These are phyloP conservation scores for Sceloporus tristichus DNA, from an alignment of 2,113 vertebrate species.

Conservation along the genomic window DNA sequence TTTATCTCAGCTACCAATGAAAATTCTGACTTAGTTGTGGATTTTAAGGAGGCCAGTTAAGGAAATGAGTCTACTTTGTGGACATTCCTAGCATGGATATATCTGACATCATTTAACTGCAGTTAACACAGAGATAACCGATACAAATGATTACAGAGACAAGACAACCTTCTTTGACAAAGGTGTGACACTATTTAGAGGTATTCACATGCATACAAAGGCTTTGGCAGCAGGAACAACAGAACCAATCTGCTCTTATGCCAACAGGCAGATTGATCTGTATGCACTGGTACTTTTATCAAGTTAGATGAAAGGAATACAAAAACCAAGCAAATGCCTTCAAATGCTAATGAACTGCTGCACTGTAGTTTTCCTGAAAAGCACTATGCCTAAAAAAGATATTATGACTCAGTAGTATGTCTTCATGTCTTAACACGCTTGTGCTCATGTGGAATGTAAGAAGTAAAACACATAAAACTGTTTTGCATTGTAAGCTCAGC, in stretches of 20 bases:
- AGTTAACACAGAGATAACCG: conserved; percentile 1
- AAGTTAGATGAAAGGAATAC: conserved; percentile 27
- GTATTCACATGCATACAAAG: not conserved
- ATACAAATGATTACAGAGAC: conserved; percentile 31
- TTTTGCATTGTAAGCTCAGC: too few relatives aligned
- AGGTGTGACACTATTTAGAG: not conserved
- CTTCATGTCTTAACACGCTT: not conserved
- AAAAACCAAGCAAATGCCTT: conserved; percentile 9
- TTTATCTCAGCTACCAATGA: too few relatives aligned
- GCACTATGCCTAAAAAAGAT: conserved; percentile 26
- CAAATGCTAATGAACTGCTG: conserved; percentile 18
- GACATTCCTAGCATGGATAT: conserved; percentile 14
- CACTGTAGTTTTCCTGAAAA: conserved; percentile 24
- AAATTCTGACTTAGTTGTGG: too few relatives aligned
- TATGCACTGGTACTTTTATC: conserved; percentile 26
- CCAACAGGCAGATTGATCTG: conserved; percentile 2
- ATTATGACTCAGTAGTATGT: conserved; percentile 6
- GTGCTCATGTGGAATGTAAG: not conserved
- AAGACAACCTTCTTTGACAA: conserved; percentile 4
- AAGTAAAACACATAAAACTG: too few relatives aligned
- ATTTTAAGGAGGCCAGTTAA: not conserved
- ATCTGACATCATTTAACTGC: not conserved
- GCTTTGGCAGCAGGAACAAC: not conserved
- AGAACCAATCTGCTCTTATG: conserved; percentile 6
- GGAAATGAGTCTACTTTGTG: conserved; percentile 26